Percentiles rank a stretch among this genome's conserved stretches.
Conservation (phyloP, 2,888 invertebrate species). For the Dasypogon diadema region DNA sequence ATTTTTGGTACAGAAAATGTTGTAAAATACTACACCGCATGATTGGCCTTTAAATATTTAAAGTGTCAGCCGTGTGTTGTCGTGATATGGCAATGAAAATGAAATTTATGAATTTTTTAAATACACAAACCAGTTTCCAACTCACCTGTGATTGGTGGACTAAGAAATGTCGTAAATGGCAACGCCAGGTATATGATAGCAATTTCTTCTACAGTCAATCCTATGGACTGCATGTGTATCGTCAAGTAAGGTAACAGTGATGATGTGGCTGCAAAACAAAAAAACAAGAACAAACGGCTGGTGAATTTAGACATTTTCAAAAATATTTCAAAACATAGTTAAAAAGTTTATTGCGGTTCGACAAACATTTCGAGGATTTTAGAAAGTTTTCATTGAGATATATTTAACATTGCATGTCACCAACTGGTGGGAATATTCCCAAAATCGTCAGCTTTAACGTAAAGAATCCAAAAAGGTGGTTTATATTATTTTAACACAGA, state of each 20-base stretch:
- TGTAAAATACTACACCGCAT: constrained; percentile 4
- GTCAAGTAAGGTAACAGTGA: constrained; percentile 88
- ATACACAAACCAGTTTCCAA: neutral
- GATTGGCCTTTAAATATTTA: constrained; percentile 27
- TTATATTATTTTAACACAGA: too few species aligned
- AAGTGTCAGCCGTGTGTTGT: constrained; percentile 1
- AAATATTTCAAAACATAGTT: too few species aligned
- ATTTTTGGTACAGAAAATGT: neutral
- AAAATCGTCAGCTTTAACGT: too few species aligned
- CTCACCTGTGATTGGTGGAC: constrained; percentile 85
- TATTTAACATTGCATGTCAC: too few species aligned
- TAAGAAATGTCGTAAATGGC: constrained; percentile 87
- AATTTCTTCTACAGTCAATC: constrained; percentile 86
- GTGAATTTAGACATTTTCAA: neutral
- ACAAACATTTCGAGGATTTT: too few species aligned
- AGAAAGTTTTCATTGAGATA: too few species aligned
- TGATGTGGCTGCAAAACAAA: constrained; percentile 76
- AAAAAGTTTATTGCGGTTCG: too few species aligned
- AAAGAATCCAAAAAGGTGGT: too few species aligned
- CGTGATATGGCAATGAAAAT: constrained; percentile 2
- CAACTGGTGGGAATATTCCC: too few species aligned
- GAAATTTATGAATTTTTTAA: neutral
- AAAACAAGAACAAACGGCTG: neutral
- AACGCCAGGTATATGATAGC: constrained; percentile 88
- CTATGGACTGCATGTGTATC: constrained; percentile 90